Evolutionary conservation across 2,113 vertebrate genomes (phyloP).

Genomic region (Chaetodon auriga): DNA sequence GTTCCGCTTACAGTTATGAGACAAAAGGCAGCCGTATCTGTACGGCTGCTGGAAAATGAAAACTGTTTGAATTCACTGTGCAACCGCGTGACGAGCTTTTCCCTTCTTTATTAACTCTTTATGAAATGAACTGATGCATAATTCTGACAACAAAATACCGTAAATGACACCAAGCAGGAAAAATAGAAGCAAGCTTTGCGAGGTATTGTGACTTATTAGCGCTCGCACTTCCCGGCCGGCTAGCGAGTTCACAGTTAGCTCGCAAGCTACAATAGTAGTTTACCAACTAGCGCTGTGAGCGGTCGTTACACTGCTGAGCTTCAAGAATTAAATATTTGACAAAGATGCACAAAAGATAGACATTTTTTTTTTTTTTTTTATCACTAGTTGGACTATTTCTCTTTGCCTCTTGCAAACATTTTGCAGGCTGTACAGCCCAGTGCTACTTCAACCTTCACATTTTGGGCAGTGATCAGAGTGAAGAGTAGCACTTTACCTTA

Average conservation of each 20-base stretch:
- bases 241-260: not conserved
- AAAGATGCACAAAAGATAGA: not conserved
- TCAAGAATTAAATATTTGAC: not conserved
- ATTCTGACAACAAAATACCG: no score
- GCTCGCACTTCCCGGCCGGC: not conserved
- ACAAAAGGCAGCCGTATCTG: not conserved
- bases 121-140: no score
- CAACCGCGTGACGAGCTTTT: no score
- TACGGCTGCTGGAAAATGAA: no score
- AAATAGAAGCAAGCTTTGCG: no score
- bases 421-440: not conserved
- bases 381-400: not conserved
- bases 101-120: no score
- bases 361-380: no score
- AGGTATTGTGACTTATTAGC: no score
- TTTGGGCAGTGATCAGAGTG: not conserved
- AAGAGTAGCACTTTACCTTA: not conserved
- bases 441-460: not conserved
- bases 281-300: not conserved
- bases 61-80: no score
- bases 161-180: no score
- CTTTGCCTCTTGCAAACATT: not conserved
- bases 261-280: no score
- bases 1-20: not conserved
- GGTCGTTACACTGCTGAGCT: not conserved